Evolutionary conservation across 2,888 invertebrate species (phyloP).

Genomic region (Coremacera marginata): DNA sequence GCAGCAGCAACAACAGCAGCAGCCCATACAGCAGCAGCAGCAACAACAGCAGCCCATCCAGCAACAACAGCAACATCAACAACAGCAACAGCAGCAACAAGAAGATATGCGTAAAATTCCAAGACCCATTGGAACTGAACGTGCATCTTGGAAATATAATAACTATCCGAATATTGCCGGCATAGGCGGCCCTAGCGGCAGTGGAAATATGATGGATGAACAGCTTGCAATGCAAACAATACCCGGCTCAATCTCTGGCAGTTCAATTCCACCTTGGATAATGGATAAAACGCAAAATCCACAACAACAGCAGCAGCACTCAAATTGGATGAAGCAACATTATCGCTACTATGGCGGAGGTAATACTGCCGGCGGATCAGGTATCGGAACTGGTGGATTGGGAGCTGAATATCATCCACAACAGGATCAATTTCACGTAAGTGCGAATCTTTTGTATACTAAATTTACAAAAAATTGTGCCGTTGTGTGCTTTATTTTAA

Average conservation of each 20-base stretch:
- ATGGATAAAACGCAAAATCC: constrained; percentile 55
- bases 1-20: constrained; percentile 47
- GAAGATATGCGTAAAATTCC: constrained; percentile 71
- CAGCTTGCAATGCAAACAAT: constrained; percentile 48
- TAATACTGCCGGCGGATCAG: constrained; percentile 40
- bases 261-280: constrained; percentile 58
- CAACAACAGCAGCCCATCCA: constrained; percentile 46
- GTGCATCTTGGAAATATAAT: constrained; percentile 70
- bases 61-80: too few relatives aligned
- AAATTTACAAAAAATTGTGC: neutral
- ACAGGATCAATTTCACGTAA: constrained; percentile 66
- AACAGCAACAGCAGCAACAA: constrained; percentile 50
- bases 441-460: constrained; percentile 33
- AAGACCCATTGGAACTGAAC: constrained; percentile 86
- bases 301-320: constrained; percentile 56
- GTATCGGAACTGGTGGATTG: constrained; percentile 49
- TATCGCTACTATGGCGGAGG: constrained; percentile 62
- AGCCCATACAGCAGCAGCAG: constrained; percentile 46
- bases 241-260: constrained; percentile 42
- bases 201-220: constrained; percentile 57
- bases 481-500: neutral
- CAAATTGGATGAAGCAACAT: constrained; percentile 62
- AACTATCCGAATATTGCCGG: constrained; percentile 61
- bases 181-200: constrained; percentile 47
- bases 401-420: constrained; percentile 59